Conservation (phyloP, 2,113 vertebrate species). For the Apteryx owenii region DNA sequence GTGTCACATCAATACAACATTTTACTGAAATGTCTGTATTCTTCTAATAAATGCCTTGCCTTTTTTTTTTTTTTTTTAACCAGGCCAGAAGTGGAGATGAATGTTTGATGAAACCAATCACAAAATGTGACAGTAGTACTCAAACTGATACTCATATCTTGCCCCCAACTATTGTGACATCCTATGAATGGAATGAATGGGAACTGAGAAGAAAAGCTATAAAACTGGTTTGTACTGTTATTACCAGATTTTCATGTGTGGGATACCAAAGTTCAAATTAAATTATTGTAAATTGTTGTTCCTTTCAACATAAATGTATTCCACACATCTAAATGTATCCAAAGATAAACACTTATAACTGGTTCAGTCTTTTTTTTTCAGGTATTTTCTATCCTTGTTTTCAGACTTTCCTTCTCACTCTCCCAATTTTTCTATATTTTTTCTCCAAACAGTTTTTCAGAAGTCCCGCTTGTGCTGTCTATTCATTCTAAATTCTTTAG, state of each 20-base stretch:
- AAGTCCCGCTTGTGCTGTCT: not conserved
- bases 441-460: not conserved
- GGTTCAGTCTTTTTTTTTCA: not conserved
- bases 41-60: conserved; percentile 19
- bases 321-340: not conserved
- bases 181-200: conserved; percentile 98
- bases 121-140: conserved; percentile 81
- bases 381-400: not conserved
- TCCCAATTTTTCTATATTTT: not conserved
- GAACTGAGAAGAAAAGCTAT: conserved; percentile 92
- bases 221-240: conserved; percentile 85
- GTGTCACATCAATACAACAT: not conserved
- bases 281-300: not conserved
- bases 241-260: not conserved
- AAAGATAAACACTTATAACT: not conserved
- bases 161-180: conserved; percentile 82
- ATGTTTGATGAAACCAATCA: conserved; percentile 64
- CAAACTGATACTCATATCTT: conserved; percentile 93
- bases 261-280: not conserved
- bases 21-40: not conserved
- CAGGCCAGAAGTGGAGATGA: conserved; percentile 77
- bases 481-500: not conserved
- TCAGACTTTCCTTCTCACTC: not conserved
- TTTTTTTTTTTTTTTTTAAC: conserved; percentile 24
- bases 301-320: not conserved